Base-by-base conservation (phyloP, 2,888 invertebrate species). In the Siphonodentalium dalli region DNA sequence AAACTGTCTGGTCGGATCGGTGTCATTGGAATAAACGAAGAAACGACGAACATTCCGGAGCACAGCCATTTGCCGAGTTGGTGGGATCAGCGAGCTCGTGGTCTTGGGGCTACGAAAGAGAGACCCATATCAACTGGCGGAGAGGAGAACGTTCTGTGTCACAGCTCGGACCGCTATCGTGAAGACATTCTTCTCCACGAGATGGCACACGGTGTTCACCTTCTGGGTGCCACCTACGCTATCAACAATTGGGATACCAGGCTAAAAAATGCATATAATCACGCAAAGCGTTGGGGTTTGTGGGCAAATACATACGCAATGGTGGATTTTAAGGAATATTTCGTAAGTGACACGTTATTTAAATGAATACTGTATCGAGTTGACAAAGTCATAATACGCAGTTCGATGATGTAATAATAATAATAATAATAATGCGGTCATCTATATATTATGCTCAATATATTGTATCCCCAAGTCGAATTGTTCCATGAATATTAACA, bases 111-210 rank as follows among this genome's bases (percentile, higher is more conserved):
- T 28, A 66, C 69, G 0, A 55, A 60, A 1, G 7, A 47, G 15
- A 59, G 57, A 0, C 73, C 73, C 2, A 66, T 69, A 11, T 67
- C 66, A 5, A 59, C 66, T 0, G 69, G 59, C 2, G 67, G 63
- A 8, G 74, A 71, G 49, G 71, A 74, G 40, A 73, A 74, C 45
- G 51, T 67, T 7, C 45, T 69, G 43, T 74, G 74, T 51, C 50
- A 55, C 29, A 38, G 46, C 11, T 42, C 35, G 1, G 53, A 53
- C 43, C 51, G 58, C 18, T 59, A 51, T 24, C 35, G 41, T 29
- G 65, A 70, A 31, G 70, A 70, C 44, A 70, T 69, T 20, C 37
- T 64, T 11, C 45, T 71, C 1, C 71, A 69, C 48, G 68, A 69
- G 51, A 52, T 59, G n/a, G 38, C 65, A 4, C 71, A 71, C 29